Evolutionary conservation across 2,888 invertebrate species (phyloP).

Genomic region (Diarsia mendica): DNA sequence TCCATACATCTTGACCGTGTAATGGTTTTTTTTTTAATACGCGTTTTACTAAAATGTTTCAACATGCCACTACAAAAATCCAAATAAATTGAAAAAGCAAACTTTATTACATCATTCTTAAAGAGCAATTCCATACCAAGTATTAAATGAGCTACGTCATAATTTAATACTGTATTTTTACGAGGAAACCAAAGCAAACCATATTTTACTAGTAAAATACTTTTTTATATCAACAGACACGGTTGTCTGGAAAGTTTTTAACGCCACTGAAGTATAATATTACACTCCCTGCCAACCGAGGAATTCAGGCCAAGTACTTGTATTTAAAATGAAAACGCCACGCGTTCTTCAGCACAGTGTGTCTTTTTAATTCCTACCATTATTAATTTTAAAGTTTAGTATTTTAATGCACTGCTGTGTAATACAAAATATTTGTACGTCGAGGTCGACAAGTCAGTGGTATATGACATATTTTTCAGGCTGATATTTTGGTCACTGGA

Average conservation of each 20-base stretch:
- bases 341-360: slow-evolving; percentile 34
- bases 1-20: too few species aligned
- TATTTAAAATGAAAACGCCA: slow-evolving; percentile 52
- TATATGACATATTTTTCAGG: background rate
- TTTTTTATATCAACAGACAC: slow-evolving; percentile 31
- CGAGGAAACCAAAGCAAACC: slow-evolving; percentile 24
- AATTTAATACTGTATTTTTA: slow-evolving; percentile 30
- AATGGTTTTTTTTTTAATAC: too few species aligned
- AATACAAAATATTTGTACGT: background rate
- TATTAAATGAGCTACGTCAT: background rate
- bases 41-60: too few species aligned
- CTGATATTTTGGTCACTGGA: background rate
- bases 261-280: slow-evolving; percentile 27
- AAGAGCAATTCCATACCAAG: background rate
- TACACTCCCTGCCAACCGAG: slow-evolving; percentile 20
- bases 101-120: background rate
- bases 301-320: slow-evolving; percentile 49
- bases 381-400: slow-evolving; percentile 23
- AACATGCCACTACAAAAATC: background rate
- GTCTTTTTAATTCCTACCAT: slow-evolving; percentile 31
- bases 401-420: slow-evolving; percentile 17
- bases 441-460: background rate
- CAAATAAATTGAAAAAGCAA: background rate
- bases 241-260: slow-evolving; percentile 47
- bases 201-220: slow-evolving; percentile 22